Evolutionary conservation across 1,140 invertebrate species (phyloP).

Genomic region (Aricia agestis): DNA sequence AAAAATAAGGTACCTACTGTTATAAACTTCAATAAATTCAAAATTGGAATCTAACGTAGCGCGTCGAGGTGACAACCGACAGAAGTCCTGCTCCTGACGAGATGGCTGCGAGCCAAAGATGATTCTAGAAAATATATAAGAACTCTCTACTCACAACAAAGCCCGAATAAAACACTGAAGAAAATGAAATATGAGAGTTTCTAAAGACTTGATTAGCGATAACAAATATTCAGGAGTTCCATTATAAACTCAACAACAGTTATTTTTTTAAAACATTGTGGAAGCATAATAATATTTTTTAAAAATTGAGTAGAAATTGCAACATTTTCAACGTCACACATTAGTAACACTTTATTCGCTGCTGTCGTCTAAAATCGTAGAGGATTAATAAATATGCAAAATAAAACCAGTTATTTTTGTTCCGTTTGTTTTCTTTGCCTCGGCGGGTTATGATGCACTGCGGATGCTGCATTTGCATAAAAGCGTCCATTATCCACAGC

Average conservation of each 20-base stretch:
- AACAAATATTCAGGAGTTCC: too few species aligned
- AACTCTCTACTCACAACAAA: background rate
- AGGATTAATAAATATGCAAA: background rate
- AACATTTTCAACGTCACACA: too few species aligned
- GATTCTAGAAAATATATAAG: background rate
- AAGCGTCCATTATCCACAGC: conserved; percentile 65
- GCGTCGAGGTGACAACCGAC: background rate
- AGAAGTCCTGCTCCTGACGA: conserved; percentile 6
- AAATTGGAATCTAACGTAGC: conserved; percentile 5
- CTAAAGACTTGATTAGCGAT: too few species aligned
- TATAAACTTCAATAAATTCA: background rate
- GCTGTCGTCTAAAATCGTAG: too few species aligned
- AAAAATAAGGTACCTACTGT: too few species aligned
- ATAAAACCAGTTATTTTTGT: conserved; percentile 29
- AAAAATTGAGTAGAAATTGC: too few species aligned
- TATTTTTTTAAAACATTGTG: too few species aligned
- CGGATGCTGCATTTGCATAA: conserved; percentile 65
- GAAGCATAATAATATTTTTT: too few species aligned
- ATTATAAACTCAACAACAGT: too few species aligned
- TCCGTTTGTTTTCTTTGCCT: conserved; percentile 46
- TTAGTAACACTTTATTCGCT: too few species aligned
- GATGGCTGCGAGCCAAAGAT: conserved; percentile 4
- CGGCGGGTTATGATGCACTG: conserved; percentile 55
- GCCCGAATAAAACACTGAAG: too few species aligned
- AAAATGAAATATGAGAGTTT: too few species aligned